Conservation (phyloP, 2,888 invertebrate genomes). For the Toxonevra muliebris region DNA sequence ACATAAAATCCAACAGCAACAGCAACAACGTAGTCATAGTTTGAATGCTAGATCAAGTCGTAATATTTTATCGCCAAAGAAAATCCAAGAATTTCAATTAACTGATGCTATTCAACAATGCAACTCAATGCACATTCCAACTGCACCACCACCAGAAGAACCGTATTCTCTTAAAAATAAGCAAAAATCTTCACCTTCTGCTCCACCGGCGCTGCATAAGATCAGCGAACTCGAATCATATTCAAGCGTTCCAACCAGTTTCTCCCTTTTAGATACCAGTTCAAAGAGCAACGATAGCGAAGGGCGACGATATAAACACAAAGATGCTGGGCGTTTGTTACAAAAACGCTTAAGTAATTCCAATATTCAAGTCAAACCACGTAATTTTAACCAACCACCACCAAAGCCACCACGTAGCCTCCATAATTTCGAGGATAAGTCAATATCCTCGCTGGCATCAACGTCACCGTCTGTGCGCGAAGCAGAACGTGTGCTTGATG, state of each 20-base stretch:
- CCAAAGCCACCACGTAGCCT: conserved; percentile 62
- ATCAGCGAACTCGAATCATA: conserved; percentile 40
- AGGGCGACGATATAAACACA: conserved; percentile 46
- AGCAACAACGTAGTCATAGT: conserved; percentile 24
- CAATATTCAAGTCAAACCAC: conserved; percentile 49
- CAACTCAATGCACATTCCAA: conserved; percentile 12
- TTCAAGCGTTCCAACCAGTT: conserved; percentile 20
- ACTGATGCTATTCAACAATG: neutral
- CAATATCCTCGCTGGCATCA: conserved; percentile 46
- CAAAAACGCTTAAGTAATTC: conserved; percentile 55
- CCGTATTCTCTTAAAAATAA: neutral
- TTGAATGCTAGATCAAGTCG: neutral
- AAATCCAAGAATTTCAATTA: neutral
- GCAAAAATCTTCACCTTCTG: conserved; percentile 6
- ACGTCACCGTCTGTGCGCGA: conserved; percentile 55
- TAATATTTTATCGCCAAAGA: conserved; percentile 5
- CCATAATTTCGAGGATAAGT: conserved; percentile 45
- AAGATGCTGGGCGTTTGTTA: conserved; percentile 53
- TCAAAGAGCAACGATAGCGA: conserved; percentile 37
- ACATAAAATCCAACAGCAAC: conserved; percentile 45
- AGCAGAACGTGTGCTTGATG: conserved; percentile 56
- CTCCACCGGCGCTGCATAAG: conserved; percentile 26
- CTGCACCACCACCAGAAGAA: conserved; percentile 33
- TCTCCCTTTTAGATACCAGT: conserved; percentile 24
- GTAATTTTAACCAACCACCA: conserved; percentile 42